These are phyloP conservation scores for Epirrhoe alternata DNA, from an alignment of 2,888 invertebrate species.

Conservation along the genomic window DNA sequence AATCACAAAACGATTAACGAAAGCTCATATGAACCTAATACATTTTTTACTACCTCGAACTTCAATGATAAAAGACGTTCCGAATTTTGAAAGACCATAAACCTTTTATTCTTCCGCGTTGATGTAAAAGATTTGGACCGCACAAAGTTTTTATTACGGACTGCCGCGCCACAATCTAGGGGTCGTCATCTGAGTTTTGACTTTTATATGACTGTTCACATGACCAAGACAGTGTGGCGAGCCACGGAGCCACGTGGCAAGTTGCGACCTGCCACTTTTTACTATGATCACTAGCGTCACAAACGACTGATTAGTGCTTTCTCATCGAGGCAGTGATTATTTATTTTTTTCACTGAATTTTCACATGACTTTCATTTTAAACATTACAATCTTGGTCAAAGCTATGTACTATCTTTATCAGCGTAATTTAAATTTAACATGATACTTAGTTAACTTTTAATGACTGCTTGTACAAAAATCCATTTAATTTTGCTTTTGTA, in stretches of 20 bases:
- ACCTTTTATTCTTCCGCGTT: conserved; percentile 36
- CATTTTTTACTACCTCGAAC: conserved; percentile 18
- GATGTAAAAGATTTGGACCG: conserved; percentile 43
- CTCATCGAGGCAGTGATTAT: no score
- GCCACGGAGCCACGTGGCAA: conserved; percentile 41
- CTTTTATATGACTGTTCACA: conserved; percentile 40
- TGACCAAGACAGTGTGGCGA: conserved; percentile 37
- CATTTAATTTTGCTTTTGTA: no score
- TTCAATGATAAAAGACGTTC: conserved; percentile 23
- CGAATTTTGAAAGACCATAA: conserved; percentile 37
- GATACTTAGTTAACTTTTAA: no score
- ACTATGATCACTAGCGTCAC: no score
- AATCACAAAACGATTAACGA: conserved; percentile 8
- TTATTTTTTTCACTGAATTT: no score
- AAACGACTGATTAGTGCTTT: no score
- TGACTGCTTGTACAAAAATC: no score
- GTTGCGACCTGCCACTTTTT: conserved; percentile 9
- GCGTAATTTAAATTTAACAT: no score
- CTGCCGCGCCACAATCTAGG: conserved; percentile 42
- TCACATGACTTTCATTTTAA: no score
- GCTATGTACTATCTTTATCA: no score
- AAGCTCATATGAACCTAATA: conserved; percentile 16
- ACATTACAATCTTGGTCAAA: no score
- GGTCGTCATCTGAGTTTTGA: conserved; percentile 51
- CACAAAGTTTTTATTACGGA: conserved; percentile 50